Evolutionary conservation across 2,113 vertebrate genomes (phyloP), one percentile per base, ranked within the genome.

Genomic region (Sebastes schlegelii): DNA sequence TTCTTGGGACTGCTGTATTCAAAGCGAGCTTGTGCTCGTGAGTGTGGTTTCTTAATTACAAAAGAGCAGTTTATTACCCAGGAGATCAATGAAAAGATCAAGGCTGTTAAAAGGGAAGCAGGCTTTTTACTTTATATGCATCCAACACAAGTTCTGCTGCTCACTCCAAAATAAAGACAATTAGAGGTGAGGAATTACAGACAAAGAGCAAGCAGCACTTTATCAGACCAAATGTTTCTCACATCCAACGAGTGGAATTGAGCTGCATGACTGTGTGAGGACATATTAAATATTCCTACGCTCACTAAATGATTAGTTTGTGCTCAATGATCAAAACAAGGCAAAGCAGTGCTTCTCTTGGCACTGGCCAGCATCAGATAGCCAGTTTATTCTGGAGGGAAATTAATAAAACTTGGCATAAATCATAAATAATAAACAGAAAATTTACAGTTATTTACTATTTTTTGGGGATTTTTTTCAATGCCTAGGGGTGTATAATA

Each of bases 21-120:
- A 86, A 91, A 80, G 91, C 17, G 40, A 84, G 83, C 79, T 62
- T 73, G 74, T 80, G 85, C 82, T 85, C 75, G 17, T 84, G 76
- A 85, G 74, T 46, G 75, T 26, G 83, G 76, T 81, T 87, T 92
- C 90, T 92, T 94, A 92, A 95, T 94, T 92, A 94, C 90, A 92
- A 93, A 93, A 89, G 77, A 91, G 90, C 84, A 67, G 77, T 95
- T 93, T 91, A 93, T 93, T 93, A 93, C 92, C 69, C 86, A 6
- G n/a, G 88, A 91, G 93, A 94, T 95, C 91, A 92, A 95, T 94
- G 84, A 89, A 87, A 90, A 91, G 86, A 92, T 92, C 85, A 86
- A 88, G 85, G 82, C 80, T 60, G 87, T 90, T 90, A 88, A 92
- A 34, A 87, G 70, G 48, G 64, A 90, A 82, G 85, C 51, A 42